Conservation (phyloP, 2,797 vertebrate species). For the Passerculus sandwichensis region DNA sequence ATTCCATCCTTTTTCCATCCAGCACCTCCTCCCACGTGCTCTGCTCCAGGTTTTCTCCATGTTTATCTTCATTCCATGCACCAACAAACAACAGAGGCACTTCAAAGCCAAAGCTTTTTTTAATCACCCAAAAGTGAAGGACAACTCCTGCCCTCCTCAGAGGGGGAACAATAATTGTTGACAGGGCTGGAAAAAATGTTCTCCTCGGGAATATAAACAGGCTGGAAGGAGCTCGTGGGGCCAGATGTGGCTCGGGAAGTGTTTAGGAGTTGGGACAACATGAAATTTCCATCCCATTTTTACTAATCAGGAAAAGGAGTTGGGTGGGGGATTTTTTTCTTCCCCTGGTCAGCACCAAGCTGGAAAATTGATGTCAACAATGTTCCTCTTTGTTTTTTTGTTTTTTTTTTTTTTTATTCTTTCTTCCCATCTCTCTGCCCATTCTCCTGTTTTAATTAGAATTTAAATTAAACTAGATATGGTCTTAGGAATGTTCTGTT, state of each 20-base stretch:
- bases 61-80: not conserved
- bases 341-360: not conserved
- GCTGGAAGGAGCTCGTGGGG: not conserved
- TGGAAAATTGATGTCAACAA: not conserved
- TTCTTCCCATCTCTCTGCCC: not conserved
- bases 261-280: conserved; percentile 36
- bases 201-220: conserved; percentile 58
- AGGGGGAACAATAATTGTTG: conserved; percentile 25
- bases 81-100: not conserved
- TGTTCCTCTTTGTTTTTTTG: not conserved
- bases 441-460: not conserved
- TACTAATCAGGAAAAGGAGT: conserved; percentile 35
- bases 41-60: accelerated
- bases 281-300: conserved; percentile 60
- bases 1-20: not conserved
- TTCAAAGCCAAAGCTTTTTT: not conserved
- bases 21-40: not conserved
- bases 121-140: not conserved
- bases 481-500: not conserved
- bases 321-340: not conserved
- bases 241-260: conserved; percentile 64
- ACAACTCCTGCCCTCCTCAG: not conserved
- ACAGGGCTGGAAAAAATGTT: conserved; percentile 68
- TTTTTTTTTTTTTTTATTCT: too few species aligned
- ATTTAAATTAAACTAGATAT: not conserved